Evolutionary conservation across 1,140 invertebrate genomes (phyloP).

Genomic region (Drosophila hydei): DNA sequence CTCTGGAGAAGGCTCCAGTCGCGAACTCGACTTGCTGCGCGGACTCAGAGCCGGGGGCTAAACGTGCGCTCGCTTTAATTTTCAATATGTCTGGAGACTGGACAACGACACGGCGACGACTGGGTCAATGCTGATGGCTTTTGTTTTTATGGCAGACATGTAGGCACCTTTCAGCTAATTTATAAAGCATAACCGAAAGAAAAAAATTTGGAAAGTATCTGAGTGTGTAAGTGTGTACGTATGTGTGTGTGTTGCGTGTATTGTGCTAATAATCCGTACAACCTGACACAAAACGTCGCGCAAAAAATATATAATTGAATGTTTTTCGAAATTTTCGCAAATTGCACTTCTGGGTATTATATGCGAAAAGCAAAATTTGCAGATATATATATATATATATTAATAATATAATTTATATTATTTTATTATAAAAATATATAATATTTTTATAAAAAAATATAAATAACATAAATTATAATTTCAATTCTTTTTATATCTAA

Average conservation of each 20-base stretch:
- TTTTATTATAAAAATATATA: no score
- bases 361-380: not conserved
- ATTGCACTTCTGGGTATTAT: constrained; percentile 20
- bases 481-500: no score
- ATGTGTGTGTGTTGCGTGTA: constrained; percentile 10
- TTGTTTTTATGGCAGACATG: constrained; percentile 82
- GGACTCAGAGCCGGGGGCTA: constrained; percentile 50
- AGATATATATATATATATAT: not conserved
- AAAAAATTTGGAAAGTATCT: constrained; percentile 8
- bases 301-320: constrained; percentile 34
- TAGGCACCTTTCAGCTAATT: constrained; percentile 79
- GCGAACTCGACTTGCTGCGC: constrained; percentile 6
- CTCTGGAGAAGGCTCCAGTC: constrained; percentile 43
- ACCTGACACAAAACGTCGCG: constrained; percentile 16
- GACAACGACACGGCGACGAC: constrained; percentile 53
- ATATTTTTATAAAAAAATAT: no score
- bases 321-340: constrained; percentile 17
- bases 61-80: constrained; percentile 80
- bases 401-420: not conserved
- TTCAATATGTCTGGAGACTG: constrained; percentile 73
- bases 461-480: no score
- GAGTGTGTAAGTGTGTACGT: not conserved
- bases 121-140: constrained; percentile 79
- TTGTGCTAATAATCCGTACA: constrained; percentile 3
- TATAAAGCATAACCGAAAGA: constrained; percentile 42